Conservation (phyloP, 2,888 invertebrate species). For the Myathropa florea region DNA sequence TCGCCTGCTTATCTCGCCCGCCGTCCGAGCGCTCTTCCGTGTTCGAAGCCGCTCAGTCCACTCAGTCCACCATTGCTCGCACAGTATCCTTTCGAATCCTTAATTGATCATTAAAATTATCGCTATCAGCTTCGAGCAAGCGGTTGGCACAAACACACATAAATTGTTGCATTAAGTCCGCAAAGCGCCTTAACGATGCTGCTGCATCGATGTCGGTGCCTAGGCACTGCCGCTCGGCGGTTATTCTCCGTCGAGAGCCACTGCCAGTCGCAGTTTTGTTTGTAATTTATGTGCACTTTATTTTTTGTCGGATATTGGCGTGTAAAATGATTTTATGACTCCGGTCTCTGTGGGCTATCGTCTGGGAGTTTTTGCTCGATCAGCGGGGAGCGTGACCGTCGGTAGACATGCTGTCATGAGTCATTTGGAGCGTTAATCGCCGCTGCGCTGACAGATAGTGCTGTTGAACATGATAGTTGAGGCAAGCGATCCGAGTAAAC, state of each 20-base stretch:
- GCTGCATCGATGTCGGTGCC: background rate
- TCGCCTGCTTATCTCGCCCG: background rate
- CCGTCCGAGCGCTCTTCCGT: background rate
- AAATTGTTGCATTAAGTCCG: background rate
- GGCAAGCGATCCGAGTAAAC: background rate
- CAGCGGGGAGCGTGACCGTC: slow-evolving; percentile 5
- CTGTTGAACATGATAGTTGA: background rate
- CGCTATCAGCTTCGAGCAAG: slow-evolving; percentile 5
- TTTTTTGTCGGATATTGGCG: slow-evolving; percentile 16
- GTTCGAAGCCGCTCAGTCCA: background rate
- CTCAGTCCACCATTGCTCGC: background rate
- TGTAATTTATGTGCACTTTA: slow-evolving; percentile 31
- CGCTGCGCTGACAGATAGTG: slow-evolving; percentile 26
- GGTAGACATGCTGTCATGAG: slow-evolving; percentile 3
- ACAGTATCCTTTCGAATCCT: slow-evolving; percentile 45
- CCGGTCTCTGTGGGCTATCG: background rate
- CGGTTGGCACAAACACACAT: background rate
- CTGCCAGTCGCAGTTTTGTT: background rate
- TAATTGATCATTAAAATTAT: slow-evolving; percentile 54
- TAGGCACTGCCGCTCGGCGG: background rate
- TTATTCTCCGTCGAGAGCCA: background rate
- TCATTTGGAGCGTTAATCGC: slow-evolving; percentile 34
- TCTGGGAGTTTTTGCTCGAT: background rate
- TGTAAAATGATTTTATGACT: slow-evolving; percentile 7
- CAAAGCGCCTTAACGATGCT: background rate